A percentile compares a stretch with the other conserved stretches of the same genome.
Evolutionary conservation across 2,888 invertebrate genomes (phyloP).

Genomic region (Lymantria dispar): DNA sequence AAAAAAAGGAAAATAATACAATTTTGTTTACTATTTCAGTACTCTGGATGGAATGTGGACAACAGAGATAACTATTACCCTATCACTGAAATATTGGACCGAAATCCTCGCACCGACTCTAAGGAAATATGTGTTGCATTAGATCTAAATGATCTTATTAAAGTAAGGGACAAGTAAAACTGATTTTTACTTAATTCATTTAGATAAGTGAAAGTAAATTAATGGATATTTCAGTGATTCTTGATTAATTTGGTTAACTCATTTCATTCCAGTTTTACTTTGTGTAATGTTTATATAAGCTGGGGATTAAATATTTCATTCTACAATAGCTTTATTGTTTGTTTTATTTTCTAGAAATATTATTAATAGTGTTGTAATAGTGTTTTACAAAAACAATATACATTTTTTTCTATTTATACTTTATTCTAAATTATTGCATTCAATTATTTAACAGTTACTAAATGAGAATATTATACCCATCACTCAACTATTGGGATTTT

Average conservation of each 20-base stretch:
- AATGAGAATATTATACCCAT: no score
- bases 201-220: slow-evolving; percentile 75
- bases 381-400: no score
- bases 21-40: slow-evolving; percentile 61
- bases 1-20: no score
- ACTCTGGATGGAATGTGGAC: slow-evolving; percentile 84
- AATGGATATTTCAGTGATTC: slow-evolving; percentile 69
- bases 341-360: slow-evolving; percentile 24
- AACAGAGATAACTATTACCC: slow-evolving; percentile 83
- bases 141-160: slow-evolving; percentile 80
- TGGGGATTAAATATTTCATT: slow-evolving; percentile 74
- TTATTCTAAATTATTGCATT: no score
- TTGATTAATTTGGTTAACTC: slow-evolving; percentile 72
- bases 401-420: no score
- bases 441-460: no score
- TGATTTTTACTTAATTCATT: slow-evolving; percentile 67
- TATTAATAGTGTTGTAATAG: no score
- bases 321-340: slow-evolving; percentile 42
- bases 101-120: slow-evolving; percentile 77
- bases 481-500: no score
- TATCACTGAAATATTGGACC: slow-evolving; percentile 79
- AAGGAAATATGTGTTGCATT: slow-evolving; percentile 81
- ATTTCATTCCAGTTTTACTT: slow-evolving; percentile 77
- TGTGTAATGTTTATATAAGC: slow-evolving; percentile 74
- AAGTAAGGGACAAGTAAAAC: slow-evolving; percentile 79